phyloP scores from a whole-genome alignment of 2,888 invertebrate genomes.

The Scaptomyza cyrtandrae region DNA sequence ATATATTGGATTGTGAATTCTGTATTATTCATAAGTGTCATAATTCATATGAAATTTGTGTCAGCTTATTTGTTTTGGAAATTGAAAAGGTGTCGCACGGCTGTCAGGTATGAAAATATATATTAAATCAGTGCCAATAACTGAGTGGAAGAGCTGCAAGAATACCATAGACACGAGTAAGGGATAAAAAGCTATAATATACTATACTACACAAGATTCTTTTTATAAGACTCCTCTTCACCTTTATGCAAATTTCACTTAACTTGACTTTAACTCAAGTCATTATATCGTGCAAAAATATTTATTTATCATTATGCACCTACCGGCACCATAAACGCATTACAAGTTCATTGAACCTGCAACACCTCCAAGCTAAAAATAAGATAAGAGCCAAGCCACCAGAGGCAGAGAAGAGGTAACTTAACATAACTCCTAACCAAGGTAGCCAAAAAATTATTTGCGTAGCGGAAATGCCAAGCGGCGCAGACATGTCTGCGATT shows the following conservation, averaged over 20 bases:
- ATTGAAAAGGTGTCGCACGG: conserved; percentile 52
- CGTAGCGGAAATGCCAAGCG: conserved; percentile 64
- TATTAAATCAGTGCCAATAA: conserved; percentile 12
- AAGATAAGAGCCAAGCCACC: not conserved
- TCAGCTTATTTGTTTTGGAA: conserved; percentile 36
- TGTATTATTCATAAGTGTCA: conserved; percentile 62
- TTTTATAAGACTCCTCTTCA: not conserved
- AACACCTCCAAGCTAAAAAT: conserved; percentile 6
- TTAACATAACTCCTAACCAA: conserved; percentile 21
- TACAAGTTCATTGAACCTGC: conserved; percentile 37
- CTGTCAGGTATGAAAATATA: conserved; percentile 23
- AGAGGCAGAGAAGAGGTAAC: conserved; percentile 1
- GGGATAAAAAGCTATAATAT: too few relatives aligned
- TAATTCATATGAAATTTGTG: conserved; percentile 72
- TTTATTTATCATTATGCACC: not conserved
- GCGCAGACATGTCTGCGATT: conserved; percentile 75
- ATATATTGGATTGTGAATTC: too few relatives aligned
- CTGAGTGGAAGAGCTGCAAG: not conserved
- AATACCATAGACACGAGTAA: not conserved
- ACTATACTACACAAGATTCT: too few relatives aligned
- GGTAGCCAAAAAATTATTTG: conserved; percentile 43
- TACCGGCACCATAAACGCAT: not conserved
- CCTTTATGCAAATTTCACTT: not conserved
- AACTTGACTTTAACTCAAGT: not conserved
- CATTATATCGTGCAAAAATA: not conserved